Evolutionary conservation across 2,113 vertebrate species (phyloP).

Genomic region (Arizona elegans): DNA sequence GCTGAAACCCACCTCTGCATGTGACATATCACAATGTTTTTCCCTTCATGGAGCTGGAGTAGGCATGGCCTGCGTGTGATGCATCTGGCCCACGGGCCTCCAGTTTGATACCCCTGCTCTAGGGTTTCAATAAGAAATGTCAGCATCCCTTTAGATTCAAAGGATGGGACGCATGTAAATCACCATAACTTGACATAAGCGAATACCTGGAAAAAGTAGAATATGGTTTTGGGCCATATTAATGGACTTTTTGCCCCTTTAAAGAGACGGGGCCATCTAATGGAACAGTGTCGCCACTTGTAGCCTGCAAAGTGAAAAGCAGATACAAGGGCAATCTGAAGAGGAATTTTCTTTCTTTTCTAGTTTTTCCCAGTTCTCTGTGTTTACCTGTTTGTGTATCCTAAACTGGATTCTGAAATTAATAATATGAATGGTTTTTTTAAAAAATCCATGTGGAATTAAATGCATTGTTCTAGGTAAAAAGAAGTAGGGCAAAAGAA

Average conservation of each 20-base stretch:
- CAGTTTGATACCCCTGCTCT: too few species aligned
- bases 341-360: constrained; percentile 24
- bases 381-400: constrained; percentile 52
- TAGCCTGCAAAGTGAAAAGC: background rate
- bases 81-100: too few species aligned
- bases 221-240: background rate
- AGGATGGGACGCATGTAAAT: background rate
- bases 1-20: too few species aligned
- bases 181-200: background rate
- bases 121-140: background rate
- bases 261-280: background rate
- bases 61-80: too few species aligned
- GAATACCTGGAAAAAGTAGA: background rate
- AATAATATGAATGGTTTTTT: constrained; percentile 17
- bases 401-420: constrained; percentile 41
- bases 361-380: constrained; percentile 52
- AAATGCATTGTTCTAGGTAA: constrained; percentile 43
- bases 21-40: too few species aligned
- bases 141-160: background rate
- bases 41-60: too few species aligned
- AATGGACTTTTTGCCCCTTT: background rate
- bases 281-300: background rate
- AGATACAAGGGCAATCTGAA: background rate
- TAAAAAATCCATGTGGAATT: constrained; percentile 42
- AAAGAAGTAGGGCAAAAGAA: constrained; percentile 43